Conservation (phyloP, 2,113 vertebrate genomes). For the Semnornis frantzii region DNA sequence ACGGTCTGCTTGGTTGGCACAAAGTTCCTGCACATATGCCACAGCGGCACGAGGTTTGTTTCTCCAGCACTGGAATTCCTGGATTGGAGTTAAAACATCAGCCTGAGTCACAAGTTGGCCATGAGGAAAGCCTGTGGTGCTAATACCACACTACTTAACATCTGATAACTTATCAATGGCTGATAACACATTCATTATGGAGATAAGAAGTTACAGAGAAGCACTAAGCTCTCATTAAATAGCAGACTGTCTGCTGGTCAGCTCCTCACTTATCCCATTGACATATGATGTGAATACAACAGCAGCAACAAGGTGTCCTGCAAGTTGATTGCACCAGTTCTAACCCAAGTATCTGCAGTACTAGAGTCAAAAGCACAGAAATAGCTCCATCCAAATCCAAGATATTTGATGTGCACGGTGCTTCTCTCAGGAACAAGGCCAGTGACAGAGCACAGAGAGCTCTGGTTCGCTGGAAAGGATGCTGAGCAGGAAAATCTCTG, state of each 20-base stretch:
- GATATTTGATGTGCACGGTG: rapidly evolving
- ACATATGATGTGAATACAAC: background rate
- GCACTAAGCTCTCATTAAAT: background rate
- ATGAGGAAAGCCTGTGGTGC: background rate
- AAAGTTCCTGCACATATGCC: background rate
- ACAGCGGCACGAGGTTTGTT: background rate
- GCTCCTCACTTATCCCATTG: background rate
- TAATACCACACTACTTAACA: background rate
- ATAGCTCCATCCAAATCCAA: background rate
- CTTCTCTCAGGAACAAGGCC: background rate
- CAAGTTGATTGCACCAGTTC: background rate
- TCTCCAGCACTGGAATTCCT: conserved; percentile 23
- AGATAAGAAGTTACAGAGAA: background rate
- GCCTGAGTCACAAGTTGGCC: background rate
- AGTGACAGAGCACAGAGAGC: background rate
- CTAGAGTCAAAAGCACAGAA: background rate
- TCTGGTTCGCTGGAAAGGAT: background rate
- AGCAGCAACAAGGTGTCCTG: background rate
- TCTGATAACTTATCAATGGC: background rate
- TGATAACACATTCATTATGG: background rate
- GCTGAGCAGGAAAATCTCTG: background rate
- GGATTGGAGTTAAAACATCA: background rate
- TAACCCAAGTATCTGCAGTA: background rate
- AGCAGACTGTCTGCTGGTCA: background rate
- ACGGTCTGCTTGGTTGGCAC: conserved; percentile 29